Evolutionary conservation across 37 sponge, comb jelly and placozoan genomes (phyloP).

Genomic region (Halichondria panicea): DNA sequence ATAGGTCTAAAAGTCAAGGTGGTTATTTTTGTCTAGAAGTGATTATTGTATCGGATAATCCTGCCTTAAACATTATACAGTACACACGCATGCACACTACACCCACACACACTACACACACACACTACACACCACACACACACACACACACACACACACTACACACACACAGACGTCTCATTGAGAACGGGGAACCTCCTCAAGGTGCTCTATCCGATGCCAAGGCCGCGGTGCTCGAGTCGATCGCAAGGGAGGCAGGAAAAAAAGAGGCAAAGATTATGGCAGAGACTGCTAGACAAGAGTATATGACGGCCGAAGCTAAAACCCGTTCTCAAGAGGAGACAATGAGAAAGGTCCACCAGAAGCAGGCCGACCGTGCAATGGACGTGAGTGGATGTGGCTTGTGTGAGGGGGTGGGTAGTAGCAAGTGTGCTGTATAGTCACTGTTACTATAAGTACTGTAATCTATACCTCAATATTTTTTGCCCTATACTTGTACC

Average conservation of each 20-base stretch:
- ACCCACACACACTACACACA: too few relatives aligned
- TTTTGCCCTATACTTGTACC: too few relatives aligned
- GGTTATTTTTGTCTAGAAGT: too few relatives aligned
- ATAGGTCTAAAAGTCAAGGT: too few relatives aligned
- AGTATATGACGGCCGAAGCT: constrained; percentile 44
- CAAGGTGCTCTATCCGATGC: constrained; percentile 30
- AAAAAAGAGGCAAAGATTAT: constrained; percentile 40
- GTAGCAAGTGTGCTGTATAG: too few relatives aligned
- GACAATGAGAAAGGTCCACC: constrained; percentile 59
- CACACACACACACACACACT: too few relatives aligned
- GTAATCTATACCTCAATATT: too few relatives aligned
- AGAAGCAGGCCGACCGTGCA: constrained; percentile 62
- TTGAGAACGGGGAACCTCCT: constrained; percentile 11
- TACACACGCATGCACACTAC: not conserved
- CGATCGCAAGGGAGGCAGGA: constrained; percentile 35
- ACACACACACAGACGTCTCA: constrained; percentile 25
- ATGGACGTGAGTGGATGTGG: constrained; percentile 72
- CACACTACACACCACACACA: too few relatives aligned
- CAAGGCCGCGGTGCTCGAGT: constrained; percentile 45
- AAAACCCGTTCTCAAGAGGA: constrained; percentile 57
- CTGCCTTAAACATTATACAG: too few relatives aligned
- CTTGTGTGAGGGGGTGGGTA: too few relatives aligned
- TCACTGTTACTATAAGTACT: too few relatives aligned
- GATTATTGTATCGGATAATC: too few relatives aligned
- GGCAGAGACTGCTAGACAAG: constrained; percentile 39